phyloP scores from a whole-genome alignment of 1,140 invertebrate species.

The Leguminivora glycinivorella region DNA sequence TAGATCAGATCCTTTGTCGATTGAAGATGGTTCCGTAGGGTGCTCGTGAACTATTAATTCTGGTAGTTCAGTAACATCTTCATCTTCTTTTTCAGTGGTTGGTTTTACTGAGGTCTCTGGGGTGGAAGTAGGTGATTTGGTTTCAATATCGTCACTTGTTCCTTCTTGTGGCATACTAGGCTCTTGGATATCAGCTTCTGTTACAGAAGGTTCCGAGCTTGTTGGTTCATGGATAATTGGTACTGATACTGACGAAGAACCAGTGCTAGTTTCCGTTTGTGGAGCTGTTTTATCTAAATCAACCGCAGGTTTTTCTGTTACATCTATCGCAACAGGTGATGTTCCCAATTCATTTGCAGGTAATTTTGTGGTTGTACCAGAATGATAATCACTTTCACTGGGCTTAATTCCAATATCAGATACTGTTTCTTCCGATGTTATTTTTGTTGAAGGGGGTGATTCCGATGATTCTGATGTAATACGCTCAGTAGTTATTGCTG shows the following conservation, averaged over 20 bases:
- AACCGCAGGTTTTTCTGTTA: neutral
- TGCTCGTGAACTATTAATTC: conserved; percentile 25
- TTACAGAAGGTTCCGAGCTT: neutral
- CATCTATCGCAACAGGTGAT: neutral
- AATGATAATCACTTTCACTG: neutral
- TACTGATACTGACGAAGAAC: neutral
- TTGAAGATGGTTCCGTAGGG: conserved; percentile 29
- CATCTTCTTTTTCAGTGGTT: neutral
- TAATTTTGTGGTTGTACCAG: neutral
- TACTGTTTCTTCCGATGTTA: neutral
- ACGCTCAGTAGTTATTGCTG: neutral
- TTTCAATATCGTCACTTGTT: conserved; percentile 1
- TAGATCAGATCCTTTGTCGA: conserved; percentile 33
- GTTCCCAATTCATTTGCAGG: neutral
- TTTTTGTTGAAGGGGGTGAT: neutral
- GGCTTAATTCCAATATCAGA: neutral
- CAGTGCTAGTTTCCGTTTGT: conserved; percentile 6
- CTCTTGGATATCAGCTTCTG: neutral
- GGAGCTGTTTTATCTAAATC: neutral
- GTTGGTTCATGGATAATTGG: neutral
- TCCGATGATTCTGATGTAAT: neutral
- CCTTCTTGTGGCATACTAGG: neutral
- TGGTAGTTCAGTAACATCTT: conserved; percentile 9
- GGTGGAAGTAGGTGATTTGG: neutral
- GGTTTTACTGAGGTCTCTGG: neutral